Evolutionary conservation across 2,113 vertebrate genomes (phyloP), one percentile per base, ranked within the genome.

Genomic region (Clupea harengus): DNA sequence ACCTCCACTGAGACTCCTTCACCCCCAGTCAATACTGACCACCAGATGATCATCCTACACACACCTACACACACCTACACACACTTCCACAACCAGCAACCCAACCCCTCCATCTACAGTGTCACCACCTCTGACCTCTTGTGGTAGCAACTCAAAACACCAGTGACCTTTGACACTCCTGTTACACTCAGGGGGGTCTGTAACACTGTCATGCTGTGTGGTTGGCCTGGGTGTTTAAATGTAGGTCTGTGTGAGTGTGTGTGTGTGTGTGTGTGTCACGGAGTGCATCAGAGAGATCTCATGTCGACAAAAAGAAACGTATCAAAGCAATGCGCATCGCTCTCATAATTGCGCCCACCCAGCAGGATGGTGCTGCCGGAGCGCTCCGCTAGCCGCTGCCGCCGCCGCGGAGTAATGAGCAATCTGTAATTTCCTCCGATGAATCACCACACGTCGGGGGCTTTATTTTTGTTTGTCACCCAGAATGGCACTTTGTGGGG

Each of bases 381-480:
- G 25, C 9, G n/a, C 4, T 22, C 20, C 9, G 22, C 22, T 22
- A 64, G 57, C 22, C 22, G 54, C 17, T 2, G 17, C 4, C 18
- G 54, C 4, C 18, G 20, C 18, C 18, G 54, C 54, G 18, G 13
- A 17, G 83, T 57, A 67, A 86, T 78, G 60, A 83, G 44, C 25
- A 15, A 82, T 82, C 78, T 86, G 85, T 82, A 82, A 87, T 86
- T 86, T 86, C 86, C 84, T 82, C 82, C 32, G 82, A 82, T 87
- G 84, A 88, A 88, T 88, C 87, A 85, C 67, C 49, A n/a, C 54
- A 18, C 84, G 57, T 49, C 82, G 80, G 81, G 81, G 57, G 57
- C 80, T 85, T 64, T 88, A 84, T 85, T 85, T 83, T 85, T 88
- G 84, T 88, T 82, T 89, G 47, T 85, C 81, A 87, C 87, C 85